Evolutionary conservation across 2,888 invertebrate species (phyloP), one percentile per base, ranked within the genome.

Genomic region (Hermaeophaga mercurialis): DNA sequence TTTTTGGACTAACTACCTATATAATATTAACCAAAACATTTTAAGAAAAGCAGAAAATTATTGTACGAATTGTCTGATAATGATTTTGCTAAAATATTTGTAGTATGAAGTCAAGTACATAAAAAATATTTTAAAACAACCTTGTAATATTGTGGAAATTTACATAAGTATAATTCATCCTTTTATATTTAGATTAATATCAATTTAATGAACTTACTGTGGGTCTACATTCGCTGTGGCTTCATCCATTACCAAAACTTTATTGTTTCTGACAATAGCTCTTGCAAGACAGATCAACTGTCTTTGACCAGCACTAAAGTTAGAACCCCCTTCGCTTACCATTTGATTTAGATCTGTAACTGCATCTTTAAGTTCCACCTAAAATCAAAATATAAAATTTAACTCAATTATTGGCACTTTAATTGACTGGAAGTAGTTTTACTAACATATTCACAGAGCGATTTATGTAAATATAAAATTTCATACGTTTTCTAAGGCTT

Each of bases 211-310:
- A n/a, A 59, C 62, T 58, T 50, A 62, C 62, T 56, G 50, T 11
- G 59, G 60, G 77, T 95, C 94, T 1, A 94, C 92, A 75, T 94
- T 94, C 2, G 94, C 94, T 0, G 95, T 95, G 22, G 95, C 94
- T 79, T 95, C 95, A 70, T 96, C 95, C 61, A 96, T 80, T 19
- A 96, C 87, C 1, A 96, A 81, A 63, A 96, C 84, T 68, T 85
- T 62, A 46, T 88, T 89, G 70, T 88, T 87, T 39, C 88, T 81
- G 0, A 95, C 82, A 61, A 96, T 88, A 0, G 94, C 94, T 64
- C 92, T 82, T n/a, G 94, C 95, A 53, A 96, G 79, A 72, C 95
- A 96, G 49, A 96, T 80, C 49, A 95, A 79, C 75, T 96, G 95
- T 47, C 93, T 80, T 76, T 96, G 94, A 0, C 95, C 95, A 9